Evolutionary conservation across 1,140 invertebrate species (phyloP), one percentile per base, ranked within the genome.

Genomic region (Drosophila watanabei): DNA sequence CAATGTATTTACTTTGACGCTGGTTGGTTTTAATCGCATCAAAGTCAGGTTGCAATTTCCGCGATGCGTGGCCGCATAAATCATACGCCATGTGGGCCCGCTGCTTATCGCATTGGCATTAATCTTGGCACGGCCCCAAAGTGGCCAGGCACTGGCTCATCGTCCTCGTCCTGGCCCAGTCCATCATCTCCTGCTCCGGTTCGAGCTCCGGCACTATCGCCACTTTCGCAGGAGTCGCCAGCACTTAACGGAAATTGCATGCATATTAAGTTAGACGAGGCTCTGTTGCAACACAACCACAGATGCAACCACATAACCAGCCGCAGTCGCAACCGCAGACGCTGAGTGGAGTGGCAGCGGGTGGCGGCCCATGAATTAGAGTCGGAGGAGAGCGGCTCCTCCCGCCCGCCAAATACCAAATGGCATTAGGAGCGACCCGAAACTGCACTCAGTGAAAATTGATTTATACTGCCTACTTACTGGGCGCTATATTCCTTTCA

Each of bases 401-500:
- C 5, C 5, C 2, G 28, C 9, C 28, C 24, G 7, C 24, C 45
- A 48, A 49, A 24, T 37, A 72, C 37, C 60, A 83, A 82, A 82
- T 79, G 70, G 84, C 73, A 88, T 88, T 88, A 72, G 80, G 52
- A 58, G 54, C 54, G 54, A 57, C 54, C 54, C 54, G 54, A 88
- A 88, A 83, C 84, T 89, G 78, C 79, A 82, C 83, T 82, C 75
- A 52, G 48, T 85, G 86, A 82, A 89, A 89, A 89, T 89, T 89
- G 85, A 89, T 92, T 84, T 88, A 76, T 92, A 92, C 73, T 61
- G 70, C 37, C 66, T 85, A 85, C 81, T 94, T 95, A 94, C 96
- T 96, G 93, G 96, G 95, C 91, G 96, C 95, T 93, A 95, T 96
- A 79, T 95, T 95, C 88, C 95, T 94, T 84, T 95, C 95, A 52